These are phyloP conservation scores for Drosophila arawakana DNA, from an alignment of 1,140 invertebrate genomes.

Conservation along the genomic window DNA sequence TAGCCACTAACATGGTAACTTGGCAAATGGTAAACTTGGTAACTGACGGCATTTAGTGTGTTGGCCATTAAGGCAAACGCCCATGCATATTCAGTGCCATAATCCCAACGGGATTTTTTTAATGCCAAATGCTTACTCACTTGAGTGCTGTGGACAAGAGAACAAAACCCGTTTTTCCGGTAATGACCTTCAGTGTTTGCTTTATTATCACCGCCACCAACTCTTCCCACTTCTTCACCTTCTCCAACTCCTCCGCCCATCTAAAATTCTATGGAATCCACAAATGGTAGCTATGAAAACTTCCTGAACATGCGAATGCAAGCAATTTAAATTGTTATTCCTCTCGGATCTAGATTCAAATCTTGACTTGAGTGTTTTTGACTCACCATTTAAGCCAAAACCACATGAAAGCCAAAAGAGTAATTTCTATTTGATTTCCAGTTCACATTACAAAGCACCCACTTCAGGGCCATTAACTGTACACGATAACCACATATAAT, in stretches of 20 bases:
- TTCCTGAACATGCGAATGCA: slow-evolving; percentile 42
- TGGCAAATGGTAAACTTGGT: slow-evolving; percentile 33
- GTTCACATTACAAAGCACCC: slow-evolving; percentile 14
- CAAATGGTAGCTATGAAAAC: slow-evolving; percentile 36
- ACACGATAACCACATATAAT: slow-evolving; percentile 38
- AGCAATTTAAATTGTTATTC: slow-evolving; percentile 25
- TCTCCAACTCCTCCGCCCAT: background rate
- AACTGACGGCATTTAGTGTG: slow-evolving; percentile 65
- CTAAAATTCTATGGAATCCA: slow-evolving; percentile 43
- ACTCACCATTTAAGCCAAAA: slow-evolving; percentile 8
- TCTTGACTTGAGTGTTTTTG: slow-evolving; percentile 17
- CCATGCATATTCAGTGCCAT: slow-evolving; percentile 78
- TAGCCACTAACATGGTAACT: slow-evolving; percentile 10
- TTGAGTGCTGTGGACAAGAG: slow-evolving; percentile 49
- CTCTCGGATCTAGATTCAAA: slow-evolving; percentile 45
- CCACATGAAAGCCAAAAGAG: slow-evolving; percentile 11
- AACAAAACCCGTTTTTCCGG: slow-evolving; percentile 77
- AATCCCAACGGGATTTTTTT: slow-evolving; percentile 79
- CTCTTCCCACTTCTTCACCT: slow-evolving; percentile 9
- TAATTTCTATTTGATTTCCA: slow-evolving; percentile 9
- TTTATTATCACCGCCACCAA: slow-evolving; percentile 56
- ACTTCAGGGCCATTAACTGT: slow-evolving; percentile 40
- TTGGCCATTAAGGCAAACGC: slow-evolving; percentile 71
- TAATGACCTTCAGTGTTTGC: slow-evolving; percentile 79
- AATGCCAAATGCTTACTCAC: slow-evolving; percentile 81